Evolutionary conservation across 2,113 vertebrate species (phyloP), one percentile per base, ranked within the genome.

Genomic region (Apteryx mantelli): DNA sequence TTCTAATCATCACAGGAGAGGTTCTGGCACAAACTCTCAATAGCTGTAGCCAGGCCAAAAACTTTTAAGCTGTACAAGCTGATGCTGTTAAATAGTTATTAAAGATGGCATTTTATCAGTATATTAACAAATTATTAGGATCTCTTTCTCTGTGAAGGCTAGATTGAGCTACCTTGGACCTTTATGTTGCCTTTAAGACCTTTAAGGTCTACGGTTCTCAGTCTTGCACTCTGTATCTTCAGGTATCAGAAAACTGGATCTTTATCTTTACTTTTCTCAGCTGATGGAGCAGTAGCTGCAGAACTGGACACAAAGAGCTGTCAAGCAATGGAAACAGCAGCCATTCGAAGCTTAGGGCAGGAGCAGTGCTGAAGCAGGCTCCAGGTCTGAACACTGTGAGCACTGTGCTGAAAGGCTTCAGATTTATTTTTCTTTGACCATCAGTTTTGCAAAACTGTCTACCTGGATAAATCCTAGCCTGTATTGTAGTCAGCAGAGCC

Each of bases 11-110:
- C 30, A 14, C 24, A 36, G 56, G 36, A 86, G 13, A 81, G 4
- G 5, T 64, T 61, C 77, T 96, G 97, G 92, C 86, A 93, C 21
- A 86, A 88, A 78, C 8, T 76, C 36, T 53, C 69, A 76, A 42
- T 24, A 78, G 69, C 64, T 84, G 60, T 64, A 82, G 46, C 38
- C 42, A 73, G 56, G 83, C 60, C 7, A 46, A 79, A 88, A 95
- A 81, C 32, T 92, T 94, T 90, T 64, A 90, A 93, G 46, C 38
- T 88, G 48, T 77, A 70, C 48, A 84, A 92, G 50, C 13, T 36
- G 24, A 71, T 64, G 32, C 15, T 73, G 88, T 81, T 75, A 83
- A 86, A 83, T 48, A 89, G 44, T 77, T 86, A 58, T 65, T 94
- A 88, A 91, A 94, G 13, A 78, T 3, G 2, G 73, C 88, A 13